Percentiles rank a stretch among this genome's conserved stretches.
Evolutionary conservation across 2,797 vertebrate genomes (phyloP).

Genomic region (Danio jaintianensis): DNA sequence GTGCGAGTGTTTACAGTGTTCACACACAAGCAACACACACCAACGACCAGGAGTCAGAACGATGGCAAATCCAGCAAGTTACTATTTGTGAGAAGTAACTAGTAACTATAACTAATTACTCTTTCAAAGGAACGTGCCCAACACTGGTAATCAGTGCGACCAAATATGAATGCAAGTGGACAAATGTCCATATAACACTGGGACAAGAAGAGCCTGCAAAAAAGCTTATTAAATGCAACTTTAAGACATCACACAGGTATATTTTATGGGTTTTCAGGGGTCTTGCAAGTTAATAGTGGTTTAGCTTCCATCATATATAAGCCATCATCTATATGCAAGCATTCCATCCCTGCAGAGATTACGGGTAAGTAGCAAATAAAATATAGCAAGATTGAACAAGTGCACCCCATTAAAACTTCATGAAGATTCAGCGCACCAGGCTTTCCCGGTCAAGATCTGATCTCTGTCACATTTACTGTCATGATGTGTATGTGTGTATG

Average conservation of each 20-base stretch:
- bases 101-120: no score
- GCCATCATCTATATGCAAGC: neutral
- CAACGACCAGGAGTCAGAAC: no score
- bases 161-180: neutral
- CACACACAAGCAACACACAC: no score
- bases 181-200: neutral
- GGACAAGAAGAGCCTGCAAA: neutral
- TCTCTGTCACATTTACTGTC: slow-evolving; percentile 11
- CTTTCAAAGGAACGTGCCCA: no score
- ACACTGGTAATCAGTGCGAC: no score
- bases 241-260: neutral
- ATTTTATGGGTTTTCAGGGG: neutral
- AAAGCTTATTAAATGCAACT: neutral
- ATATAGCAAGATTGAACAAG: slow-evolving; percentile 4
- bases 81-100: no score
- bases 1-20: no score
- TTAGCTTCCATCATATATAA: neutral
- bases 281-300: slow-evolving; percentile 6
- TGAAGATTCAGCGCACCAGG: slow-evolving; percentile 35
- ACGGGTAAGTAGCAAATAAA: slow-evolving; percentile 5
- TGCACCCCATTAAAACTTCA: slow-evolving; percentile 12
- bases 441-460: slow-evolving; percentile 15
- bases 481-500: neutral
- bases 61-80: no score
- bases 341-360: neutral